Percentiles rank a stretch among this genome's conserved stretches.
Conservation (phyloP, 2,113 vertebrate genomes). For the Castor canadensis region DNA sequence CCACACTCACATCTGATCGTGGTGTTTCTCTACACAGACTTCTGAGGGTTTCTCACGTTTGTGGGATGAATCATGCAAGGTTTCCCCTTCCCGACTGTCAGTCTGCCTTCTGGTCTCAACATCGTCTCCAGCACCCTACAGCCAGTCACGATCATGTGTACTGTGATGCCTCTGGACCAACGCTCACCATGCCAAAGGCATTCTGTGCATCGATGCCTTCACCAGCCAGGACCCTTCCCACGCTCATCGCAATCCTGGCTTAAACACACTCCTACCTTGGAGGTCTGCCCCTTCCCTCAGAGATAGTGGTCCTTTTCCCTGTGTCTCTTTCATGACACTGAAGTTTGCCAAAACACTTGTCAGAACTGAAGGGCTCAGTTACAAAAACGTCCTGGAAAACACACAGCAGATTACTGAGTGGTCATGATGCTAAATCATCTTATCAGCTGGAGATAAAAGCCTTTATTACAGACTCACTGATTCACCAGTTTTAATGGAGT, state of each 20-base stretch:
- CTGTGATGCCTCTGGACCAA: accelerated
- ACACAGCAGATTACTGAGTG: background rate
- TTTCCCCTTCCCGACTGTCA: background rate
- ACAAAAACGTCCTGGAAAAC: background rate
- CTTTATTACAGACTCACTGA: conserved; percentile 44
- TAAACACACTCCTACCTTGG: background rate
- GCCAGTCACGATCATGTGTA: background rate
- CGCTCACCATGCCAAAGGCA: accelerated
- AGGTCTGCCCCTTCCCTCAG: background rate
- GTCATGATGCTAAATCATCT: background rate
- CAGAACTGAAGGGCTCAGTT: background rate
- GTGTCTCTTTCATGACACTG: background rate
- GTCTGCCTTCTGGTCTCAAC: background rate
- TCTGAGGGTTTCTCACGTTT: background rate
- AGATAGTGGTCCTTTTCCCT: background rate
- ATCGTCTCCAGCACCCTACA: background rate
- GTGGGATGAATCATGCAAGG: background rate
- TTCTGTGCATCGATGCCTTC: accelerated
- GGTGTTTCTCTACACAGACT: background rate
- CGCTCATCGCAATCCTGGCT: background rate
- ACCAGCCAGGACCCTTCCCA: no score
- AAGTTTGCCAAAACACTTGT: background rate
- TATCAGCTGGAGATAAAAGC: conserved; percentile 60
- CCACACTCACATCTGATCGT: background rate
- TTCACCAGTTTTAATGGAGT: conserved; percentile 69